Evolutionary conservation across 2,113 vertebrate species (phyloP), one percentile per base, ranked within the genome.

Genomic region (Melanostigma gelatinosum): DNA sequence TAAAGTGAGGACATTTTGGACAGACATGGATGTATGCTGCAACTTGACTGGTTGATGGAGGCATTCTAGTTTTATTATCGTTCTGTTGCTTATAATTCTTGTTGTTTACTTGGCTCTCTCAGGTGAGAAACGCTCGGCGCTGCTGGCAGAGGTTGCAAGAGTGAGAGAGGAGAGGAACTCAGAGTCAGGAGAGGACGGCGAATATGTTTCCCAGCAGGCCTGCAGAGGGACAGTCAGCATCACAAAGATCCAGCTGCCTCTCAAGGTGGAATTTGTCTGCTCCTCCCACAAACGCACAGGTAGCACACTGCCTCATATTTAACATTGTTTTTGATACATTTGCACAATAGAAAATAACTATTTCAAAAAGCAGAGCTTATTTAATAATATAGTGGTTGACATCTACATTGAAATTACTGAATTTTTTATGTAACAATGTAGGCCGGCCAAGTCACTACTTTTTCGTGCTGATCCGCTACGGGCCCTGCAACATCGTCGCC

Each of bases 181-280:
- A 0, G 83, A 85, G 18, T 69, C 75, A 57, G 65, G 24, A 55
- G 81, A 85, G 13, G 68, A 84, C 24, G 6, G 20, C n/a, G 79
- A 85, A 0, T 9, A 44, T 4, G 52, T 75, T 15, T 38, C 82
- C 62, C 93, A 87, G 69, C 88, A 91, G 72, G 89, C 95, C 68
- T 96, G 95, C 78, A 93, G 91, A 76, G 95, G 95, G 6, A 94
- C 94, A 0, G 79, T 96, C 62, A 40, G 50, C 79, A 94, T 96
- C 90, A 88, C 91, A 20, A 87, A 91, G 71, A 92, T 96, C 62
- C 95, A 93, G 86, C 94, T 96, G 58, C 95, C 95, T 15, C 95
- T 96, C 4, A 96, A 96, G 73, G 92, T 94, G 74, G 95, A 96
- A 29, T 96, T 94, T 82, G 94, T 96, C 62, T 95, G 94, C 83